These are phyloP conservation scores for Cataglyphis altisquamis DNA, from an alignment of 2,888 invertebrate genomes.

Conservation along the genomic window DNA sequence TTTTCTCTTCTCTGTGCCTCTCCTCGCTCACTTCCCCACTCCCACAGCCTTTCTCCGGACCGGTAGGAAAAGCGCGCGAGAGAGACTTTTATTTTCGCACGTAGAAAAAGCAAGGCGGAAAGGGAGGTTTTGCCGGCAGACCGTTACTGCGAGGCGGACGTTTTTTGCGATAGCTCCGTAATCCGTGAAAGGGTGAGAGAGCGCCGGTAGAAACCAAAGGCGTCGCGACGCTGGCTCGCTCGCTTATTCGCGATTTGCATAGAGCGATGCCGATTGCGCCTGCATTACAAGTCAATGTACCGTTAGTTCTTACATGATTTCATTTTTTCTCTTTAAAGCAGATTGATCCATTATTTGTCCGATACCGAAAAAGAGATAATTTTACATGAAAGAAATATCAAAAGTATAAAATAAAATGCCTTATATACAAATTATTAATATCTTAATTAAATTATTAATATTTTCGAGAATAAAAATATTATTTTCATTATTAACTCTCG, in stretches of 20 bases:
- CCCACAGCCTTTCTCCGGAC: slow-evolving; percentile 59
- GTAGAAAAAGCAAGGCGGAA: slow-evolving; percentile 78
- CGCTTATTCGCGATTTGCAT: slow-evolving; percentile 48
- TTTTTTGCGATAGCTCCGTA: slow-evolving; percentile 76
- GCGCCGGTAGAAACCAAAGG: slow-evolving; percentile 56
- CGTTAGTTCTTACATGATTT: slow-evolving; percentile 26
- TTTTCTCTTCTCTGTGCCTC: slow-evolving; percentile 31
- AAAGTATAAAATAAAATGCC: not conserved
- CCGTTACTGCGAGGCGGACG: slow-evolving; percentile 79
- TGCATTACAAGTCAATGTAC: not conserved
- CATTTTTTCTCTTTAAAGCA: not conserved
- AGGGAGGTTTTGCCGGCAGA: slow-evolving; percentile 79
- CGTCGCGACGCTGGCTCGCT: slow-evolving; percentile 47
- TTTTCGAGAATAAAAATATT: not conserved
- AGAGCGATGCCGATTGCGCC: slow-evolving; percentile 39
- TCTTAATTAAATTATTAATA: no score
- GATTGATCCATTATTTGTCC: not conserved
- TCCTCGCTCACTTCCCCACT: slow-evolving; percentile 44
- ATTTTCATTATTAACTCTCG: not conserved
- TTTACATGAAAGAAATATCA: not conserved
- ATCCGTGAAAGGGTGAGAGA: slow-evolving; percentile 65
- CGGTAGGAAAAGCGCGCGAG: slow-evolving; percentile 72
- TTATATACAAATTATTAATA: not conserved
- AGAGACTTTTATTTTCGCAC: slow-evolving; percentile 79
- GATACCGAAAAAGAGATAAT: not conserved